Percentiles rank a stretch among this genome's conserved stretches.
Evolutionary conservation across 2,797 vertebrate genomes (phyloP).

Genomic region (Tinamus major): DNA sequence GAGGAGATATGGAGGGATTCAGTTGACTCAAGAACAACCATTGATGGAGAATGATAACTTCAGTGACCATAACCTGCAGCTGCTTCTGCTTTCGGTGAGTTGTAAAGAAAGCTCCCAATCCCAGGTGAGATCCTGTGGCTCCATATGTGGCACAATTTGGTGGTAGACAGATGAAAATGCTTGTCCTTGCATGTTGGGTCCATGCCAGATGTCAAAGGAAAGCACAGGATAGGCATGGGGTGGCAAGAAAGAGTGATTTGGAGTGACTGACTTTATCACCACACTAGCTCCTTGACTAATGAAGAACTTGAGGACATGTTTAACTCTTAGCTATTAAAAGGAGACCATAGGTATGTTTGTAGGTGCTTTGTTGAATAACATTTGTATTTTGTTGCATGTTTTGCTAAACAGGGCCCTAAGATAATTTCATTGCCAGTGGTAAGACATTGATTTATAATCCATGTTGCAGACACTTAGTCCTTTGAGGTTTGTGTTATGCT

Average conservation of each 20-base stretch:
- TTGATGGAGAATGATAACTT: neutral
- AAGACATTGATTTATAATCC: neutral
- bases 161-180: neutral
- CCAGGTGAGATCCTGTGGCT: neutral
- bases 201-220: neutral
- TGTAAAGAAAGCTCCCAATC: neutral
- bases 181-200: neutral
- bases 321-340: neutral
- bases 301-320: neutral
- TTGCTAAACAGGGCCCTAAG: neutral
- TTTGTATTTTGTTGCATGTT: neutral
- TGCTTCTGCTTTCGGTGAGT: neutral
- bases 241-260: neutral
- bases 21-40: neutral
- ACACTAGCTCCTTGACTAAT: neutral
- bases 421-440: neutral
- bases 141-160: neutral
- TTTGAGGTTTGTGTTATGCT: neutral
- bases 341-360: neutral
- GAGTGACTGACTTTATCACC: neutral
- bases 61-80: neutral
- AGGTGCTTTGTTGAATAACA: neutral
- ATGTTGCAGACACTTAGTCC: neutral
- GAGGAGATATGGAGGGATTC: neutral
- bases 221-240: fast-evolving